A percentile compares a stretch with the other conserved stretches of the same genome.
phyloP scores from a whole-genome alignment of 2,888 invertebrate genomes.

The Tortricodes alternella region DNA sequence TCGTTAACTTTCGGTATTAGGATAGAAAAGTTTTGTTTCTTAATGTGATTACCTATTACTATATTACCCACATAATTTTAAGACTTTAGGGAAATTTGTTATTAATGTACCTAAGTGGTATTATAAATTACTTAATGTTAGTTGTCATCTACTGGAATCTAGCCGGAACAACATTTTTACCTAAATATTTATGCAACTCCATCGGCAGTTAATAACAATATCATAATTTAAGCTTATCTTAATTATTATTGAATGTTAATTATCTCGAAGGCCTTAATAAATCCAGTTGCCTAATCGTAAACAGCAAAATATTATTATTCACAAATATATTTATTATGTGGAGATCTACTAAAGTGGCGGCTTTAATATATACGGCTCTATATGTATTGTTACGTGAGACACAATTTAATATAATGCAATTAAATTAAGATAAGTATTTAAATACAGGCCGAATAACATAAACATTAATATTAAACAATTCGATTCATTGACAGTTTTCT shows the following conservation, averaged over 20 bases:
- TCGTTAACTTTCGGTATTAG: too few relatives aligned
- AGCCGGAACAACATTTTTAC: too few relatives aligned
- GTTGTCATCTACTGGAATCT: too few relatives aligned
- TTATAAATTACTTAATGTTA: too few relatives aligned
- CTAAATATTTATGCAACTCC: too few relatives aligned
- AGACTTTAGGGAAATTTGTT: too few relatives aligned
- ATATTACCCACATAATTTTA: too few relatives aligned
- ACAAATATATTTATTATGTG: neutral
- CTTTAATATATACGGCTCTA: neutral
- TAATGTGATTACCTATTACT: too few relatives aligned
- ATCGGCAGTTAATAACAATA: constrained; percentile 1
- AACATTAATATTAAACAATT: neutral
- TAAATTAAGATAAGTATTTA: neutral
- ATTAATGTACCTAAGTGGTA: too few relatives aligned
- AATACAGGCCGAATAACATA: neutral
- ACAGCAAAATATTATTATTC: neutral
- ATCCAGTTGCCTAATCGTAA: neutral
- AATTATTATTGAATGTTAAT: constrained; percentile 24
- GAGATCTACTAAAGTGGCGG: neutral
- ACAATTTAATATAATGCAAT: neutral
- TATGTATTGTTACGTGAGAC: neutral
- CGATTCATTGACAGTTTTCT: constrained; percentile 4
- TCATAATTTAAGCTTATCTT: constrained; percentile 11
- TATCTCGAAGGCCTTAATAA: neutral
- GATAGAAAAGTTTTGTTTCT: too few relatives aligned